Conservation (phyloP, 2,113 vertebrate species). For the Osmerus mordax region DNA sequence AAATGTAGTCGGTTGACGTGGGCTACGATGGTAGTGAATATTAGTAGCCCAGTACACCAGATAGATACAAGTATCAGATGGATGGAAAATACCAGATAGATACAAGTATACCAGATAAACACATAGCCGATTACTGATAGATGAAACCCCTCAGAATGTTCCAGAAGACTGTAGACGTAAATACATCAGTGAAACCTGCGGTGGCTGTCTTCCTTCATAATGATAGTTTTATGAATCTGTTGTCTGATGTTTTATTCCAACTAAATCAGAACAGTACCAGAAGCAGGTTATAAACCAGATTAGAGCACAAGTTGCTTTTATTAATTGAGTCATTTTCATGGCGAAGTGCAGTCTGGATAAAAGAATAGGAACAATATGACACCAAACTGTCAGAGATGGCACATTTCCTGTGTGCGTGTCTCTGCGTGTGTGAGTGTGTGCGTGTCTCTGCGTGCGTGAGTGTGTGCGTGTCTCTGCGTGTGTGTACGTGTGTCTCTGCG, state of each 20-base stretch:
- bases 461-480: conserved; percentile 21
- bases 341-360: conserved; percentile 56
- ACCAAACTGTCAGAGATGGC: conserved; percentile 80
- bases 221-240: not conserved
- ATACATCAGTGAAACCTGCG: no score
- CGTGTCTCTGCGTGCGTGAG: not conserved
- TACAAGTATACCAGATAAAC: not conserved
- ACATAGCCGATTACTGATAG: no score
- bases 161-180: no score
- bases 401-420: conserved; percentile 48
- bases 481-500: conserved; percentile 21
- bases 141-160: no score
- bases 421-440: conserved; percentile 3
- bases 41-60: not conserved
- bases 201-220: conserved; percentile 9
- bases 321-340: conserved; percentile 63
- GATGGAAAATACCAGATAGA: not conserved
- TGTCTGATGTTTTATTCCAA: conserved; percentile 20
- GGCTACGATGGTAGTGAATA: not conserved
- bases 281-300: conserved; percentile 65
- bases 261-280: conserved; percentile 58
- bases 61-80: not conserved
- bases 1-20: not conserved
- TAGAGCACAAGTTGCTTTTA: conserved; percentile 55
- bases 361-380: conserved; percentile 58